phyloP scores from a whole-genome alignment of 1,140 invertebrate genomes.

The Macrobrachium rosenbergii region DNA sequence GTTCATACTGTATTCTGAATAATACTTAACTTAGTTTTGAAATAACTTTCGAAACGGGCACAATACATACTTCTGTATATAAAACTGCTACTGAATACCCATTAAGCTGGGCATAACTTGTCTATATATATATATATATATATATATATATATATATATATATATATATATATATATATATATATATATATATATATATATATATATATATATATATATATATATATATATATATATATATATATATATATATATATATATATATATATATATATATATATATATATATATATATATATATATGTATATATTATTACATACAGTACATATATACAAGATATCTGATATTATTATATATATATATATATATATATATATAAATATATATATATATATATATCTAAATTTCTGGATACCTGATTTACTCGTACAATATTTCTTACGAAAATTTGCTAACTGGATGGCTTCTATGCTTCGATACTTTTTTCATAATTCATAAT shows the following conservation, averaged over 20 bases:
- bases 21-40: too few relatives aligned
- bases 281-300: constrained; percentile 1
- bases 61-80: too few relatives aligned
- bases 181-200: constrained; percentile 18
- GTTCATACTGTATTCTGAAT: too few relatives aligned
- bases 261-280: constrained; percentile 24
- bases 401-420: background rate
- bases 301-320: too few relatives aligned
- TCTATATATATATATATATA: constrained; percentile 24
- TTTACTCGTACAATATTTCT: too few relatives aligned
- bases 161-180: constrained; percentile 20
- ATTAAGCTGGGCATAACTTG: too few relatives aligned
- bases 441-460: too few relatives aligned
- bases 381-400: constrained; percentile 6
- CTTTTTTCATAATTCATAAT: too few relatives aligned
- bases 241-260: constrained; percentile 24
- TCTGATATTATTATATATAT: background rate
- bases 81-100: too few relatives aligned
- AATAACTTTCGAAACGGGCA: too few relatives aligned
- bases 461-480: too few relatives aligned
- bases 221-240: constrained; percentile 27
- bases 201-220: constrained; percentile 27
- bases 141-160: constrained; percentile 21
- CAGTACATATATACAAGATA: background rate
- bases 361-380: background rate